Evolutionary conservation across 2,113 vertebrate species (phyloP).

Genomic region (Bubo scandiacus): DNA sequence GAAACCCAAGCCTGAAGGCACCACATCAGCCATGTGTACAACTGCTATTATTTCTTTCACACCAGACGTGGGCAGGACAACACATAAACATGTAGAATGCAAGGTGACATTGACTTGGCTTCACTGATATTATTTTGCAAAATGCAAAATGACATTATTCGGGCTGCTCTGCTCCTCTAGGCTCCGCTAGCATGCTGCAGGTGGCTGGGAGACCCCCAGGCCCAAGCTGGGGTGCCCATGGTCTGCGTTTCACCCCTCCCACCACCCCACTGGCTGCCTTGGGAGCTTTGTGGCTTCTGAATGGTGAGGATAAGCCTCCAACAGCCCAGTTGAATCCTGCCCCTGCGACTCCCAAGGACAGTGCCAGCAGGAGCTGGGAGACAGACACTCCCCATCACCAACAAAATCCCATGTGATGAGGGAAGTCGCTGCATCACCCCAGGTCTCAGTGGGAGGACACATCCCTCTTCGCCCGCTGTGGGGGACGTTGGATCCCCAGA

Average conservation of each 20-base stretch:
- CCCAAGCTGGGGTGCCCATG: neutral
- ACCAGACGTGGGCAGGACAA: neutral
- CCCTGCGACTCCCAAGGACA: neutral
- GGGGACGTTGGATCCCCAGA: neutral
- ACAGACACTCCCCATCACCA: neutral
- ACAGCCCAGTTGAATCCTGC: neutral
- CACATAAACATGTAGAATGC: fast-evolving
- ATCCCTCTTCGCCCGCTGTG: neutral
- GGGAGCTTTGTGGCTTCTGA: neutral
- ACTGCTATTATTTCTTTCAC: neutral
- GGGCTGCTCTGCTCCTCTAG: neutral
- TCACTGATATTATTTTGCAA: neutral
- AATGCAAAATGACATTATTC: neutral
- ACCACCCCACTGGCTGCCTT: neutral
- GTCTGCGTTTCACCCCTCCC: neutral
- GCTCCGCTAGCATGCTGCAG: neutral
- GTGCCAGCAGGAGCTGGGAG: neutral
- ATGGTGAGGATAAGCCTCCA: neutral
- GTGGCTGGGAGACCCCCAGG: neutral
- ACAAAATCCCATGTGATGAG: fast-evolving
- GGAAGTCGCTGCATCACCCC: neutral
- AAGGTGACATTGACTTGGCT: neutral
- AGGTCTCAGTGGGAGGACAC: neutral
- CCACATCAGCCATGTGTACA: neutral
- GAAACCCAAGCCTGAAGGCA: neutral